These are phyloP conservation scores for Steinernema scapterisci DNA, from an alignment of 2,888 invertebrate genomes.

Conservation along the genomic window DNA sequence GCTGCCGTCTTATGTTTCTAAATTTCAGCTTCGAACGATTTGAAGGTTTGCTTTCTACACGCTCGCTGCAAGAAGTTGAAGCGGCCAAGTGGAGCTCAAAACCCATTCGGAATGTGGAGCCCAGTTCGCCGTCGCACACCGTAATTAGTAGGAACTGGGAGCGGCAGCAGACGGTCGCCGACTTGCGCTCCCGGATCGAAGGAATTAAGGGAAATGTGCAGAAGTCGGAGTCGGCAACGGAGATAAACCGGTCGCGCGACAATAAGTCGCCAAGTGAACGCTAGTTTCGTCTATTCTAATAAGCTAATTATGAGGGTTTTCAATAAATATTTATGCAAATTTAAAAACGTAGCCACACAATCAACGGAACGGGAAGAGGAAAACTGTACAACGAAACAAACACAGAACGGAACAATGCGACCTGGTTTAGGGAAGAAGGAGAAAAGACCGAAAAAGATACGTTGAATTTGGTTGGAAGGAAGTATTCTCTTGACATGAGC, in stretches of 20 bases:
- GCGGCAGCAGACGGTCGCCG: slow-evolving; percentile 21
- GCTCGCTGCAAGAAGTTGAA: slow-evolving; percentile 18
- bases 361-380: not conserved
- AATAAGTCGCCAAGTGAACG: not conserved
- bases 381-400: slow-evolving; percentile 29
- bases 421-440: not conserved
- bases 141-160: slow-evolving; percentile 9
- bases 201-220: slow-evolving; percentile 7
- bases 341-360: slow-evolving; percentile 12
- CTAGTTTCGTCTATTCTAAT: not conserved
- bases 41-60: slow-evolving; percentile 15
- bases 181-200: slow-evolving; percentile 1
- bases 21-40: slow-evolving; percentile 15
- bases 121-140: not conserved
- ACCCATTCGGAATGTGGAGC: slow-evolving; percentile 14
- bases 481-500: slow-evolving; percentile 1
- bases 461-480: slow-evolving; percentile 19
- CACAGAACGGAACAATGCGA: slow-evolving; percentile 21
- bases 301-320: not conserved
- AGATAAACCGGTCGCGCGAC: not conserved
- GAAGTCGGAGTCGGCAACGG: slow-evolving; percentile 21
- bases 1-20: not conserved
- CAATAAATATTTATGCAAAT: slow-evolving; percentile 31
- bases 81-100: slow-evolving; percentile 25
- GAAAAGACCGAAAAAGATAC: slow-evolving; percentile 13